These are phyloP conservation scores for Dendroctonus ponderosae DNA, from an alignment of 1,140 invertebrate species.

Conservation along the genomic window DNA sequence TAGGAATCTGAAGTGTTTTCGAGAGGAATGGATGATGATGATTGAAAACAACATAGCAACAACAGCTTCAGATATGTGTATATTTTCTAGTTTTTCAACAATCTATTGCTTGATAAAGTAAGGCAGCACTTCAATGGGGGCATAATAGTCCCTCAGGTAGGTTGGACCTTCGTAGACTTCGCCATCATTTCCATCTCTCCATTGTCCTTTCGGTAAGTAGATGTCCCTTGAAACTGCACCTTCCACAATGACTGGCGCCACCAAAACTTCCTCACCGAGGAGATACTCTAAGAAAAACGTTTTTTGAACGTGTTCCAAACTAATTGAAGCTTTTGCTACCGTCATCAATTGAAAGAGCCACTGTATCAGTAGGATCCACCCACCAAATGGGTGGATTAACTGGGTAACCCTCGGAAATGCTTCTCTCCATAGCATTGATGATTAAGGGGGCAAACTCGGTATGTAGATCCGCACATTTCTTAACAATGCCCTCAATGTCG, in stretches of 20 bases:
- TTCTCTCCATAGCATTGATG: constrained; percentile 58
- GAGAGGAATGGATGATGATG: no score
- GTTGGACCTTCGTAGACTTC: constrained; percentile 57
- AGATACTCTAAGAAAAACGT: constrained; percentile 66
- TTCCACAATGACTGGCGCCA: constrained; percentile 76
- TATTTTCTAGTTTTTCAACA: not conserved
- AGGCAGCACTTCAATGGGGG: constrained; percentile 64
- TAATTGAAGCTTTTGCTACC: constrained; percentile 16
- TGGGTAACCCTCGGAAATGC: constrained; percentile 65
- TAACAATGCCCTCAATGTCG: constrained; percentile 59
- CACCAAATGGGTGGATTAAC: constrained; percentile 90
- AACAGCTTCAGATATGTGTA: no score
- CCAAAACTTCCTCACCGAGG: constrained; percentile 79
- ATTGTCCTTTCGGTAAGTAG: constrained; percentile 72
- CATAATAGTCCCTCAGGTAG: constrained; percentile 67
- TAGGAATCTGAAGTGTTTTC: no score
- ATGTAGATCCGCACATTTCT: constrained; percentile 68
- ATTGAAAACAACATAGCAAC: no score
- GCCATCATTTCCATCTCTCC: constrained; percentile 60
- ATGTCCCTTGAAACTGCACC: constrained; percentile 66
- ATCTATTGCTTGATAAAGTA: constrained; percentile 55
- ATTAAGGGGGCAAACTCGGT: constrained; percentile 65
- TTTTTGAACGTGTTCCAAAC: not conserved
- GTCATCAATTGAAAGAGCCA: constrained; percentile 33
- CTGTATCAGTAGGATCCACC: constrained; percentile 68